Base-by-base conservation (phyloP, 2,888 invertebrate genomes). In the Ellobium chinense region DNA sequence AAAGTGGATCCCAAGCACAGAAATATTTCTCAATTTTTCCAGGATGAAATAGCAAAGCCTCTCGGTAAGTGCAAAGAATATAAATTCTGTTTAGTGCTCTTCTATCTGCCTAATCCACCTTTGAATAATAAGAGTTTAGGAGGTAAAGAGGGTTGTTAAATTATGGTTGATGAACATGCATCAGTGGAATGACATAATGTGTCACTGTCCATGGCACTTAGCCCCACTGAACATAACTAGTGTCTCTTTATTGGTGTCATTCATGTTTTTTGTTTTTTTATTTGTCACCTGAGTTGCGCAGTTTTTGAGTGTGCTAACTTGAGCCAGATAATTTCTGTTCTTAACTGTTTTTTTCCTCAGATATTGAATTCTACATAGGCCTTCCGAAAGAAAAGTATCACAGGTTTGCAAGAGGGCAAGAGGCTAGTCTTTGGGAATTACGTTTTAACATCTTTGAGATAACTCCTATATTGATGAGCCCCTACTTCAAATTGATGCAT, bases 1-100 rank as follows among this genome's bases (percentile, higher is more conserved):
- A 86, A 91, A 75, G 91, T 90, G 0, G 94, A 94, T 85, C 92
- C 92, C 4, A 86, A 91, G 74, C 87, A 91, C 7, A 85, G 93
- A 58, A 86, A 86, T n/a, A 85, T 93, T n/a, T 89, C 89, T 18
- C 88, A 88, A 72, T 92, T 93, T 80, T 92, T 93, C 85, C 80
- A 86, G 14, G 93, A 92, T 18, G 92, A 92, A 78, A 88, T 92
- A 29, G 88, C 90, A 0, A 69, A 85, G 46, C 89, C 89, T n/a
- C 89, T 88, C 72, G 91, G 92, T 92, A 79, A 60, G 82, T 58
- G 14, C 3, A 46, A 21, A 2, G 21, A 5, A 5, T 0, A 3
- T 70, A n/a, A 31, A n/a, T n/a, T n/a, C n/a, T n/a, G n/a, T n/a
- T n/a, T n/a, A n/a, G n/a, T n/a, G n/a, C n/a, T n/a, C n/a, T n/a